phyloP scores from a whole-genome alignment of 2,888 invertebrate genomes.

The Entomobrya multifasciata region DNA sequence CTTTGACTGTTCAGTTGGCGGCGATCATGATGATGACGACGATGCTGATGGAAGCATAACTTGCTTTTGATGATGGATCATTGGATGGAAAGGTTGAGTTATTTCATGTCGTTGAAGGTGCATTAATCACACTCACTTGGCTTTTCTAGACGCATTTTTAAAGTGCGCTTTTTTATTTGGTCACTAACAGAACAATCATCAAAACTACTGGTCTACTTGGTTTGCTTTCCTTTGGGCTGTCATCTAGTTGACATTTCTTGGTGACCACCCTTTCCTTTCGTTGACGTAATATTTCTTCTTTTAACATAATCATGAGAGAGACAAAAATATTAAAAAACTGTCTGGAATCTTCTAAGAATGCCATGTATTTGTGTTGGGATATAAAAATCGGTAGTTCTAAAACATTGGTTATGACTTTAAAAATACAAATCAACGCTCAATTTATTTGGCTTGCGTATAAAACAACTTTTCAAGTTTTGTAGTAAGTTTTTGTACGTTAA shows the following conservation, averaged over 20 bases:
- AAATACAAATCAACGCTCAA: no score
- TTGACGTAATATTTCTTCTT: constrained; percentile 60
- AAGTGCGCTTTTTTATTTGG: constrained; percentile 39
- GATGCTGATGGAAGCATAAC: constrained; percentile 62
- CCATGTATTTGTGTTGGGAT: no score
- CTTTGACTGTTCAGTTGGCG: constrained; percentile 51
- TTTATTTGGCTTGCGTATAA: no score
- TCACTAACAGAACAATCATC: no score
- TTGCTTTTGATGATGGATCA: constrained; percentile 67
- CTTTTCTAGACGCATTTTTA: constrained; percentile 51
- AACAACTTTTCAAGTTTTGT: no score
- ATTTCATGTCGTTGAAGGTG: constrained; percentile 69
- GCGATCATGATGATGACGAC: constrained; percentile 64
- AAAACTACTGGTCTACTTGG: constrained; percentile 46
- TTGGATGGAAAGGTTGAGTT: constrained; percentile 66
- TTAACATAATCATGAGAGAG: constrained; percentile 4
- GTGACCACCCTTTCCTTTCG: constrained; percentile 70
- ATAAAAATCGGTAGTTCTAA: no score
- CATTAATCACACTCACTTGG: constrained; percentile 72
- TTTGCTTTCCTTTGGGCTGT: constrained; percentile 63
- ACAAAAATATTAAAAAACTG: constrained; percentile 11
- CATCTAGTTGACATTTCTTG: constrained; percentile 61
- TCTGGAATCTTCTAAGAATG: constrained; percentile 26
- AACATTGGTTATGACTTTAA: no score
- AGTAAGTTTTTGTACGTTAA: no score